A percentile compares a stretch with the other conserved stretches of the same genome.
Evolutionary conservation across 1,140 invertebrate genomes (phyloP).

Genomic region (Leucophenga varia): DNA sequence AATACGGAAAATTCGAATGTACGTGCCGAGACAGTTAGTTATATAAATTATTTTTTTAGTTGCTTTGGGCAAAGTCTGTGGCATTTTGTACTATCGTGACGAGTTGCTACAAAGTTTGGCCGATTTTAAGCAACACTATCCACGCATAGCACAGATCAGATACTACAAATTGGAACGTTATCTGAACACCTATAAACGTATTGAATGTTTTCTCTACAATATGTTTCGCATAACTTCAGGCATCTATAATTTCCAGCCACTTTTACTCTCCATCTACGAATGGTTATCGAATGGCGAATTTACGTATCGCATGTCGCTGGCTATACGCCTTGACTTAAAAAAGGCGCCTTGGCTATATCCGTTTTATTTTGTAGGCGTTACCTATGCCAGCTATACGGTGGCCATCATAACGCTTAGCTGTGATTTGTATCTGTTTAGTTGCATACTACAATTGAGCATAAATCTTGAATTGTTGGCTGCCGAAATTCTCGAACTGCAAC

Average conservation of each 20-base stretch:
- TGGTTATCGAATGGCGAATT: neutral
- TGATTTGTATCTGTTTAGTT: conserved; percentile 11
- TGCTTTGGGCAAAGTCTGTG: conserved; percentile 1
- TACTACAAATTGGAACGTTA: conserved; percentile 4
- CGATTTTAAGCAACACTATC: neutral
- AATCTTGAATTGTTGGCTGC: conserved; percentile 9
- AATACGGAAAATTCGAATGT: no score
- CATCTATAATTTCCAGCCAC: neutral
- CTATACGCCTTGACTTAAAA: neutral
- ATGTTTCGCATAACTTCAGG: neutral
- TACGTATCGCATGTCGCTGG: neutral
- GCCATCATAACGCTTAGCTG: neutral
- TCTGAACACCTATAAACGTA: neutral
- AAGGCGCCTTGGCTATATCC: neutral
- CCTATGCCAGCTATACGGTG: neutral
- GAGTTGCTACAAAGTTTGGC: neutral
- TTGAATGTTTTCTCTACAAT: neutral
- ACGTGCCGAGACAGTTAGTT: neutral
- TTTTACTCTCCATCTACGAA: neutral
- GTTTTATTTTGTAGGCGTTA: neutral
- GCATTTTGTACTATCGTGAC: conserved; percentile 1
- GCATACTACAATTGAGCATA: conserved; percentile 5
- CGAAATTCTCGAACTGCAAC: conserved; percentile 5
- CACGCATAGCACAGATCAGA: neutral
- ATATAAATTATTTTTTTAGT: conserved; percentile 3